Evolutionary conservation across 2,113 vertebrate species (phyloP), one percentile per base, ranked within the genome.

Genomic region (Epinephelus cyanopodus): DNA sequence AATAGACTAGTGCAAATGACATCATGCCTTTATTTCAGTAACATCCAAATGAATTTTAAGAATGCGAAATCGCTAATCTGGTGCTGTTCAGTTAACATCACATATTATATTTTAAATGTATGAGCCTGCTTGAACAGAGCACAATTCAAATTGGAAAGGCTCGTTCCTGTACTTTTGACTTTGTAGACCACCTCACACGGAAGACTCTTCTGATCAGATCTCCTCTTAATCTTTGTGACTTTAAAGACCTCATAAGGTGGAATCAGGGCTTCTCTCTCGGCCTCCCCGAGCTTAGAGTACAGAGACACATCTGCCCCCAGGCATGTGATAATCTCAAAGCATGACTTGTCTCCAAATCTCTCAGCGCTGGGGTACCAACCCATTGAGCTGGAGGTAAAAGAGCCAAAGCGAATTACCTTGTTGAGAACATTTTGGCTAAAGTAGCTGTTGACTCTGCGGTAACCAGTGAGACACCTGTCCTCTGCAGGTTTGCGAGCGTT

Each of bases 201-300:
- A 25, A 87, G 86, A 0, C 5, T 57, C 21, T 62, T 82, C 3
- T 42, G 5, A 3, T 17, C 14, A 14, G 80, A 71, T 13, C 50
- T 66, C 15, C 3, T 85, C 42, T 86, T 47, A 0, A 83, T 61
- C 7, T 71, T 57, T n/a, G 45, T 76, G 8, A 91, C 85, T 76
- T 75, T 86, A 42, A 89, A 91, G 3, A 81, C 69, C 58, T 91
- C 90, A 18, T 87, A 86, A n/a, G 90, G 90, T 57, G 89, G 86
- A 71, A 90, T 83, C 39, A 89, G 42, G 4, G 8, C 75, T 56
- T 90, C 89, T 53, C 67, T 62, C 13, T 87, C 89, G 0, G 39
- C 14, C 17, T 90, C 81, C 0, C 81, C 72, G 2, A 81, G 17
- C 56, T 57, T 72, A 0, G 87, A 90, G 56, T 23, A 87, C 17